A percentile compares a stretch with the other conserved stretches of the same genome.
Conservation (phyloP, 2,888 invertebrate species). For the Amphipoea oculea region DNA sequence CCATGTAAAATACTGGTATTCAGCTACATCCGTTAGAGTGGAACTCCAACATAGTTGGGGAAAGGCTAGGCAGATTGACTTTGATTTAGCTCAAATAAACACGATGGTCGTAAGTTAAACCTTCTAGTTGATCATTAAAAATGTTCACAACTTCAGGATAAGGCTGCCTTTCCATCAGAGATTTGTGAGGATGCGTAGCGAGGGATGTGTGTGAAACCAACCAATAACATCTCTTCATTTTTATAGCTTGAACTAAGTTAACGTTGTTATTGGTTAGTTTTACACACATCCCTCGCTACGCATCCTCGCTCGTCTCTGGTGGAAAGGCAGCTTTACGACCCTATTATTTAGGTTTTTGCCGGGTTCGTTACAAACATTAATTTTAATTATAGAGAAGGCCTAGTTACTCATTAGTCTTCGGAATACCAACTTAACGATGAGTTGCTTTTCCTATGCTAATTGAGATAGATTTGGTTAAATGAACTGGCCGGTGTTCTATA, state of each 20-base stretch:
- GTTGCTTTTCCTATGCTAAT: constrained; percentile 25
- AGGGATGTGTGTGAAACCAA: no score
- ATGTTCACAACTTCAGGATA: constrained; percentile 8
- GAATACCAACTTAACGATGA: constrained; percentile 25
- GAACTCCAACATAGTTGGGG: neutral
- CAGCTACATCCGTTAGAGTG: neutral
- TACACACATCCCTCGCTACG: no score
- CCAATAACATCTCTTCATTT: no score
- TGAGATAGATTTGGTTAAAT: constrained; percentile 28
- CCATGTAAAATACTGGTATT: neutral
- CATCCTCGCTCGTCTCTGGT: no score
- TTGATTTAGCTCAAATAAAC: neutral
- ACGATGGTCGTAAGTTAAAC: neutral
- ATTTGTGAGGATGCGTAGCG: no score
- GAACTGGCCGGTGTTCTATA: neutral
- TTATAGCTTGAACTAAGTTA: no score
- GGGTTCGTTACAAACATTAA: constrained; percentile 20
- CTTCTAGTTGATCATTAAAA: constrained; percentile 1
- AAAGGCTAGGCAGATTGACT: neutral
- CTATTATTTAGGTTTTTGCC: neutral
- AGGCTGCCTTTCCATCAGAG: no score
- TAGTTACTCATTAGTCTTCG: constrained; percentile 5
- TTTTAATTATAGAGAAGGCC: constrained; percentile 43
- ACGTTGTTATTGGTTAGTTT: no score
- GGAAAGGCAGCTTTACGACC: neutral